Evolutionary conservation across 2,888 invertebrate species (phyloP).

Genomic region (Lacanobia wlatinum): DNA sequence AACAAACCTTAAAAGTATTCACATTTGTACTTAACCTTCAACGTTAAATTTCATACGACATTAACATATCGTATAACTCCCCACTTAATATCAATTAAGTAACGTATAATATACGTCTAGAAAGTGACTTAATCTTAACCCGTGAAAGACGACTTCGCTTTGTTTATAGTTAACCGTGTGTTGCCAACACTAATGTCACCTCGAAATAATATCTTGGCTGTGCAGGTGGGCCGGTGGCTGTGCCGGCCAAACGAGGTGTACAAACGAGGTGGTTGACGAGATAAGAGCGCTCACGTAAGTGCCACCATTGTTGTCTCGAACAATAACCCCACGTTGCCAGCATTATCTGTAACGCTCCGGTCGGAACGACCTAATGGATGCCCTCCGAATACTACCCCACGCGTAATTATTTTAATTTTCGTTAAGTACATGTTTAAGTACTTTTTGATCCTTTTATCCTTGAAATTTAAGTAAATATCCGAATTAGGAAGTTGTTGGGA

Average conservation of each 20-base stretch:
- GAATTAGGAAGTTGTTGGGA: conserved; percentile 72
- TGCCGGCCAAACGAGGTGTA: conserved; percentile 73
- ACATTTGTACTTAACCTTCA: conserved; percentile 6
- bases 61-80: conserved; percentile 38
- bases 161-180: conserved; percentile 65
- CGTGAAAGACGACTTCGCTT: conserved; percentile 56
- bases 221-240: conserved; percentile 77
- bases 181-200: conserved; percentile 67
- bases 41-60: conserved; percentile 21
- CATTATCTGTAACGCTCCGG: conserved; percentile 81
- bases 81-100: conserved; percentile 53
- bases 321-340: conserved; percentile 81
- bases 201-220: conserved; percentile 73
- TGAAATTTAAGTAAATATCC: conserved; percentile 72
- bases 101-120: conserved; percentile 46
- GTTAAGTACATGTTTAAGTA: conserved; percentile 78
- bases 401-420: conserved; percentile 85
- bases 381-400: conserved; percentile 76
- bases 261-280: conserved; percentile 84
- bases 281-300: conserved; percentile 83
- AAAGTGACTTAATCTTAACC: conserved; percentile 58
- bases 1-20: neutral
- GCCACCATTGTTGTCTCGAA: conserved; percentile 82
- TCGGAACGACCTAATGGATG: conserved; percentile 81
- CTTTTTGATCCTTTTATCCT: conserved; percentile 79